Percentiles rank a stretch among this genome's conserved stretches.
Conservation (phyloP, 2,797 vertebrate species). For the Lates japonicus region DNA sequence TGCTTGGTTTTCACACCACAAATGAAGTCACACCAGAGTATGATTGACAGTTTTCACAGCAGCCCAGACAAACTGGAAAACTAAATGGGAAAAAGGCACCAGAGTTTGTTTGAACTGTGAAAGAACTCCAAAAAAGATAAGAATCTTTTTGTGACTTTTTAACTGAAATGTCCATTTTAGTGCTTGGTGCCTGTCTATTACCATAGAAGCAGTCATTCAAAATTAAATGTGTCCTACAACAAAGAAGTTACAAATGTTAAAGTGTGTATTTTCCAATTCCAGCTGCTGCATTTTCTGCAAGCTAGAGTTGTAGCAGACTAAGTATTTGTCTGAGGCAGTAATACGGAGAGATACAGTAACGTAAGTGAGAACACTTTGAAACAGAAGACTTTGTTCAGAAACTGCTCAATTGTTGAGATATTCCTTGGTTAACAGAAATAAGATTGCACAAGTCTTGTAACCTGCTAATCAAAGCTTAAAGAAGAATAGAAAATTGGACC, state of each 20-base stretch:
- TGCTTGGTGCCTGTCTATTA: not conserved
- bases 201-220: not conserved
- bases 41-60: not conserved
- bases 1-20: not conserved
- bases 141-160: not conserved
- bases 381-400: not conserved
- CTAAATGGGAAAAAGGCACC: not conserved
- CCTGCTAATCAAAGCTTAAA: conserved; percentile 30
- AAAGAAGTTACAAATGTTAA: not conserved
- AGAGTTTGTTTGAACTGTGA: conserved; percentile 3
- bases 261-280: not conserved
- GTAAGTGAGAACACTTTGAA: not conserved
- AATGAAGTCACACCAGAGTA: not conserved
- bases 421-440: conserved; percentile 11
- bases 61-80: not conserved
- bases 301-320: not conserved
- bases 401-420: not conserved
- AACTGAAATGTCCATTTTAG: not conserved
- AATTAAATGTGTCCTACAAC: not conserved
- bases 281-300: not conserved
- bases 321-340: not conserved
- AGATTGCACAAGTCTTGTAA: conserved; percentile 15
- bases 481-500: not conserved
- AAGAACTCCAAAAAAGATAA: not conserved
- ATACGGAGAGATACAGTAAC: not conserved